These are phyloP conservation scores for Microplitis deprimator DNA, from an alignment of 2,888 invertebrate species.

Conservation along the genomic window DNA sequence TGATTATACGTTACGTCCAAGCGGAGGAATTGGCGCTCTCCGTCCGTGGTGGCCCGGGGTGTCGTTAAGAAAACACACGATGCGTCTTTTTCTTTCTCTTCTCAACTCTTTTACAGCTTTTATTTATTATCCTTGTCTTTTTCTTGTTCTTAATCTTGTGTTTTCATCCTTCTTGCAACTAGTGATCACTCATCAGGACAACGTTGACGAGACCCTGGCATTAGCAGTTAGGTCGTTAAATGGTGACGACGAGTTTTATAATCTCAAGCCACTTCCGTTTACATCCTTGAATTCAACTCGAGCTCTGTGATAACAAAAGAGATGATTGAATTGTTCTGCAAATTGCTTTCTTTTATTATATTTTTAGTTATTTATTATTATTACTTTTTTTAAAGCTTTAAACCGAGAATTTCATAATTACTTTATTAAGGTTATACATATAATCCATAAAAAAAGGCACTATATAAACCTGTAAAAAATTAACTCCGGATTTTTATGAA, in stretches of 20 bases:
- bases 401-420: constrained; percentile 1
- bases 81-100: constrained; percentile 33
- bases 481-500: background rate
- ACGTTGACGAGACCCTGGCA: constrained; percentile 42
- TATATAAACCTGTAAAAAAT: background rate
- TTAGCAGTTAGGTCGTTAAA: constrained; percentile 60
- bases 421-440: constrained; percentile 8
- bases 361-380: constrained; percentile 8
- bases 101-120: constrained; percentile 17
- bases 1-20: constrained; percentile 68
- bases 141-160: background rate
- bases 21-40: constrained; percentile 43
- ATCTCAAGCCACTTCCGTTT: constrained; percentile 42
- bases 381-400: constrained; percentile 5
- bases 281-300: background rate
- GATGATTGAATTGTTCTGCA: constrained; percentile 23
- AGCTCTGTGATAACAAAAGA: background rate
- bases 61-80: constrained; percentile 66
- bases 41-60: constrained; percentile 53
- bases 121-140: constrained; percentile 13
- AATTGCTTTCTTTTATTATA: constrained; percentile 16
- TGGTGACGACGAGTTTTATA: constrained; percentile 52
- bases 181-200: constrained; percentile 38
- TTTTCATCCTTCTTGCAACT: constrained; percentile 4
- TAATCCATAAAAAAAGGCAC: background rate